Conservation (phyloP, 2,888 invertebrate genomes). For the Erynnis tages region DNA sequence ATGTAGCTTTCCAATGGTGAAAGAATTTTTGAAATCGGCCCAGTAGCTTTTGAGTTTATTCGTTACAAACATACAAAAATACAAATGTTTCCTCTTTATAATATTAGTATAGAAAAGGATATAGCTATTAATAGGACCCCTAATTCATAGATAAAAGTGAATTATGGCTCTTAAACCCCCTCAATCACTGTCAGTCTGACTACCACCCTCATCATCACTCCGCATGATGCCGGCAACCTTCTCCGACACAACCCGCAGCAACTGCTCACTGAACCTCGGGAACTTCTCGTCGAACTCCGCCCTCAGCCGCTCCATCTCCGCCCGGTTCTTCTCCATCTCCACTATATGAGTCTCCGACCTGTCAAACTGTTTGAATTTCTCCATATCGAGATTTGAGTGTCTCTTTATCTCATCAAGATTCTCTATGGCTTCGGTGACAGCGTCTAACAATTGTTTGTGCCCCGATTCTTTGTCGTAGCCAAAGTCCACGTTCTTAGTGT, state of each 20-base stretch:
- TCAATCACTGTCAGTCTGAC: not conserved
- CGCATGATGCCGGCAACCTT: constrained; percentile 55
- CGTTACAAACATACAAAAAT: too few species aligned
- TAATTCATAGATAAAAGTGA: too few species aligned
- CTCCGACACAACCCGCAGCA: constrained; percentile 61
- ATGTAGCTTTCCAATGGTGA: too few species aligned
- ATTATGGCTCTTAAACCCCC: not conserved
- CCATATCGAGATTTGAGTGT: constrained; percentile 56
- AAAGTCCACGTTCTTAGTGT: constrained; percentile 63
- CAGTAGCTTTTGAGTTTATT: too few species aligned
- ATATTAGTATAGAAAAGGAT: too few species aligned
- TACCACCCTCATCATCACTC: constrained; percentile 40
- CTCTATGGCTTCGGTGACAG: constrained; percentile 64
- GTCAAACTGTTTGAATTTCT: constrained; percentile 57
- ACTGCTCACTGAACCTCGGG: constrained; percentile 58
- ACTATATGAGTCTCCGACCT: constrained; percentile 44
- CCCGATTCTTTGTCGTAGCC: constrained; percentile 61
- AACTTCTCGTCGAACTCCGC: constrained; percentile 58
- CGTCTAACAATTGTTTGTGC: constrained; percentile 62
- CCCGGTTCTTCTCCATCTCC: constrained; percentile 49
- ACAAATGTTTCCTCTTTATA: too few species aligned
- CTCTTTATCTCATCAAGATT: constrained; percentile 65
- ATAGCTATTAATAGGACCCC: too few species aligned
- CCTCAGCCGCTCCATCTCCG: constrained; percentile 56
- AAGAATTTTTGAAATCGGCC: too few species aligned